Base-by-base conservation (phyloP, 2,113 vertebrate species). In the Penelope pileata region DNA sequence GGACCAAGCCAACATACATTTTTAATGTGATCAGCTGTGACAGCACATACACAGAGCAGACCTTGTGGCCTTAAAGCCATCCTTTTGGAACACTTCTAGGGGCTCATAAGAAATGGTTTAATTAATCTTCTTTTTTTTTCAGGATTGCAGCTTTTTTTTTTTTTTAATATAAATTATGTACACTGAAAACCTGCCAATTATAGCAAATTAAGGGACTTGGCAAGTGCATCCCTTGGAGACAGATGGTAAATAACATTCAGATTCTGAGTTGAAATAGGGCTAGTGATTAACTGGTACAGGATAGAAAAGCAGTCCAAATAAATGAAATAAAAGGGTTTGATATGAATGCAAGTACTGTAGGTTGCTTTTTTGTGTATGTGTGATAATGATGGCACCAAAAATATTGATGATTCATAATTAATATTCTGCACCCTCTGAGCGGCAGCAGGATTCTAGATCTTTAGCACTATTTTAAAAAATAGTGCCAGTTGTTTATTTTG, bases 231-330 rank as follows among this genome's bases (percentile, higher is more conserved):
- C 97, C 97, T 96, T 97, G 81, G 97, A 98, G 98, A 98, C 98
- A 98, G 98, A 98, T 98, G 98, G 98, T 98, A 98, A 98, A 98
- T 98, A 98, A 98, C 98, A 98, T 97, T 97, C 98, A 97, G 94
- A 98, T 97, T 98, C 96, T 96, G 97, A 97, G 94, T 98, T 97
- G 97, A 98, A 98, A 98, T 95, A 97, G 94, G 96, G 96, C 96
- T 97, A 97, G 97, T 91, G 96, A 98, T 97, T 97, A 98, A 97
- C 97, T 96, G 93, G 96, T 97, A 89, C 73, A 96, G 91, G 96
- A 97, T 95, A 94, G 90, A 97, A 96, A 98, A 97, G 91, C 95
- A 96, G 84, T 96, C 96, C 95, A 97, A 97, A 97, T 97, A 97
- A 91, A 96, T 97, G 91, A 97, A 98, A 98, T 97, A 97, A 97